A percentile compares a stretch with the other conserved stretches of the same genome.
Conservation (phyloP, 30 jellyfish, hydroid and myxozoan species). For the Aurelia aurita region DNA sequence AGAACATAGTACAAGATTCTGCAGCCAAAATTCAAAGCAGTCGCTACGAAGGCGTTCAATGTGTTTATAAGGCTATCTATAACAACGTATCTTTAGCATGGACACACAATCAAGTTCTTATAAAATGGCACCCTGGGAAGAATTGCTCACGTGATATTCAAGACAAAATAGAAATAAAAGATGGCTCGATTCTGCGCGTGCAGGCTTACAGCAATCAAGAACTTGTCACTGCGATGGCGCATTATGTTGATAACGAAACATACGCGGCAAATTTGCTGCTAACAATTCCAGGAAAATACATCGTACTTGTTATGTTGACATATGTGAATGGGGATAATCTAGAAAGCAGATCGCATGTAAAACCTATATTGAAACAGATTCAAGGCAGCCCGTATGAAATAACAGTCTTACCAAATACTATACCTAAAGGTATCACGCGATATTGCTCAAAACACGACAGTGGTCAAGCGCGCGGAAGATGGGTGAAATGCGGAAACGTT, state of each 20-base stretch:
- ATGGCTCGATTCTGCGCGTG: constrained; percentile 82
- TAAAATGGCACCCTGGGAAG: constrained; percentile 63
- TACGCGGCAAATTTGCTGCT: constrained; percentile 76
- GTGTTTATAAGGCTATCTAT: constrained; percentile 37
- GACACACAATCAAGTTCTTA: constrained; percentile 54
- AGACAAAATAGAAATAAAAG: constrained; percentile 26
- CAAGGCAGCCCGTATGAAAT: constrained; percentile 85
- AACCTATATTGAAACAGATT: constrained; percentile 80
- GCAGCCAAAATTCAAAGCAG: background rate
- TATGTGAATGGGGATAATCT: constrained; percentile 75
- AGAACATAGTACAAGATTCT: background rate
- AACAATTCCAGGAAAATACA: constrained; percentile 77
- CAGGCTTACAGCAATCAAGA: constrained; percentile 91
- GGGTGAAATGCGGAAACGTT: constrained; percentile 94
- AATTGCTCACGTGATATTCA: constrained; percentile 69
- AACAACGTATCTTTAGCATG: constrained; percentile 57
- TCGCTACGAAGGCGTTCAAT: background rate
- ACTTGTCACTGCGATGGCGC: constrained; percentile 67
- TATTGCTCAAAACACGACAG: constrained; percentile 79
- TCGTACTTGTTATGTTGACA: constrained; percentile 78
- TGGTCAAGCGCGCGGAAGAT: constrained; percentile 84
- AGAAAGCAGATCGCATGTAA: constrained; percentile 73
- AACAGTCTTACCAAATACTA: constrained; percentile 14
- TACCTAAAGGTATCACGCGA: constrained; percentile 72
- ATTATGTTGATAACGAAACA: constrained; percentile 70